Evolutionary conservation across 2,113 vertebrate genomes (phyloP).

Genomic region (Diglossa brunneiventris): DNA sequence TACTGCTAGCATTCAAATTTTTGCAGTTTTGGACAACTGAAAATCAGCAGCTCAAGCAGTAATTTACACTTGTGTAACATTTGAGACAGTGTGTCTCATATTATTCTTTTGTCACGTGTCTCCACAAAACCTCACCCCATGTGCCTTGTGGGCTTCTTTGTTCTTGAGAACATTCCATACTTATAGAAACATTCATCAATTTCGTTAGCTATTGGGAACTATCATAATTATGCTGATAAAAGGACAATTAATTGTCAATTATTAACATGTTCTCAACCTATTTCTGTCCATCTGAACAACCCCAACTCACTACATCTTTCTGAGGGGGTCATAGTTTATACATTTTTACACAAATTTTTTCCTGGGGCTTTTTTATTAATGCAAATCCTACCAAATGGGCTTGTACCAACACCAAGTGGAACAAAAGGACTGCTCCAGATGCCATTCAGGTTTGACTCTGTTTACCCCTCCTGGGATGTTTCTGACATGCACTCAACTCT

Average conservation of each 20-base stretch:
- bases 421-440: neutral
- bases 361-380: neutral
- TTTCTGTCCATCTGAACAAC: neutral
- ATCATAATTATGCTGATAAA: neutral
- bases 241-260: neutral
- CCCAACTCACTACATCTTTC: neutral
- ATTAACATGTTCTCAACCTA: neutral
- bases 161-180: neutral
- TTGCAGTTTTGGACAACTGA: neutral
- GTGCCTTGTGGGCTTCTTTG: neutral
- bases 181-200: neutral
- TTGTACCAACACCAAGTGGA: neutral
- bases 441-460: neutral
- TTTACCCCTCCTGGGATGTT: neutral
- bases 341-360: neutral
- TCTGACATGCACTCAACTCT: fast-evolving
- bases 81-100: neutral
- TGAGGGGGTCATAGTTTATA: neutral
- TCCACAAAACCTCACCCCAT: neutral
- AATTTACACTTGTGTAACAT: neutral
- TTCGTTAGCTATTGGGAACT: neutral
- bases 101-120: neutral
- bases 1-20: neutral
- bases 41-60: neutral
- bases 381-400: neutral